phyloP scores from a whole-genome alignment of 2,113 vertebrate species.

The Lophura nycthemera region DNA sequence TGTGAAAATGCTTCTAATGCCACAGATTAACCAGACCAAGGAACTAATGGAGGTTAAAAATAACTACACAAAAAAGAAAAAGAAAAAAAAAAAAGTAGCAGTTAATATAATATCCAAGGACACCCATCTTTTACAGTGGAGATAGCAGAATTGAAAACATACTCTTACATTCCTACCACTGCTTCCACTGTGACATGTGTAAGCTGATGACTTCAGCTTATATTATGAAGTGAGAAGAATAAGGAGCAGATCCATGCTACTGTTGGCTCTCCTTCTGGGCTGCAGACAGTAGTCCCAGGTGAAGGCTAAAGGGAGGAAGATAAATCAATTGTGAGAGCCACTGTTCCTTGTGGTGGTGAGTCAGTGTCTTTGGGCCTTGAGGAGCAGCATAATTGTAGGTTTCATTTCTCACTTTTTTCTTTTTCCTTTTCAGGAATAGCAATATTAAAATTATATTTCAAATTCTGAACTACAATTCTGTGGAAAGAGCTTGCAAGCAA shows the following conservation, averaged over 20 bases:
- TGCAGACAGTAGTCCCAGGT: not conserved
- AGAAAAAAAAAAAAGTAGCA: not conserved
- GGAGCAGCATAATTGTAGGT: not conserved
- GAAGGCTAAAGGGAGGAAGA: not conserved
- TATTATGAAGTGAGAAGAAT: not conserved
- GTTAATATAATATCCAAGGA: not conserved
- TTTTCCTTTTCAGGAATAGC: not conserved
- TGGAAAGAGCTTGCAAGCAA: not conserved
- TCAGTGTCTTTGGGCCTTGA: not conserved
- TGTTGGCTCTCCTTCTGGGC: not conserved
- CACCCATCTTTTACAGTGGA: not conserved
- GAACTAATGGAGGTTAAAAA: not conserved
- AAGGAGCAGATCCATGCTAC: not conserved
- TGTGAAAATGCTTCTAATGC: not conserved
- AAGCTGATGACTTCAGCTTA: not conserved
- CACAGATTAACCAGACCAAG: not conserved
- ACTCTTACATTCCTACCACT: not conserved
- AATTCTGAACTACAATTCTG: not conserved
- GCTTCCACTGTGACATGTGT: not conserved
- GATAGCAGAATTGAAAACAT: not conserved
- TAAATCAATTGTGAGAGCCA: not conserved
- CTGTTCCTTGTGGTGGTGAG: not conserved
- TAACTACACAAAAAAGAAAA: not conserved
- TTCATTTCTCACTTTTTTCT: not conserved
- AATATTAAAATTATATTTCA: not conserved